Conservation (phyloP, 2,797 vertebrate species). For the Sarcoramphus papa region DNA sequence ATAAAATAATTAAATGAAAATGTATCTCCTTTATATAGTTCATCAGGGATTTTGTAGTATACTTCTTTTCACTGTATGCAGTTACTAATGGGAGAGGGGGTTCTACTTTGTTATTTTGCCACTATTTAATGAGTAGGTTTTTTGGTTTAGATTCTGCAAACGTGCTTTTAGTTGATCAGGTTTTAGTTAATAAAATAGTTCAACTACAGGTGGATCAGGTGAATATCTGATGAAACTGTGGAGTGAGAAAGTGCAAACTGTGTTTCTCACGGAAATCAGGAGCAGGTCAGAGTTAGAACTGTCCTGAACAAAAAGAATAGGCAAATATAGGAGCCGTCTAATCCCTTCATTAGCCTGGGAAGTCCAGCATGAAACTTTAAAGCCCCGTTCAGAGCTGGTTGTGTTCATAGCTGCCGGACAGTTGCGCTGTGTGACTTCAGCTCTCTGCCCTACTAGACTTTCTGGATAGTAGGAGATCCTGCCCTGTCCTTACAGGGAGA, state of each 20-base stretch:
- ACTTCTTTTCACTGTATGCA: neutral
- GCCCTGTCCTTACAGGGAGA: neutral
- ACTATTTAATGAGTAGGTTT: neutral
- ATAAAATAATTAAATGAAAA: conserved; percentile 1
- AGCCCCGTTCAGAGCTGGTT: fast-evolving
- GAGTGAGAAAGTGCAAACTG: neutral
- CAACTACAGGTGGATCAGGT: neutral
- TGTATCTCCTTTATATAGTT: neutral
- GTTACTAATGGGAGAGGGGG: neutral
- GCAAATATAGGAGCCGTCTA: neutral
- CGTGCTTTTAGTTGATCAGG: neutral
- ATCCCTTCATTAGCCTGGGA: neutral
- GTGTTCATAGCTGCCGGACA: neutral
- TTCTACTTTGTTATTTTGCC: neutral
- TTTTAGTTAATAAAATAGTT: neutral
- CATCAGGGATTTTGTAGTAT: neutral
- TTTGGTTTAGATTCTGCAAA: neutral
- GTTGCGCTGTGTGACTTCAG: neutral
- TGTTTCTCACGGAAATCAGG: neutral
- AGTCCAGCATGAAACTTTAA: neutral
- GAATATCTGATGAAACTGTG: neutral
- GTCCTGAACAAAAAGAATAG: neutral
- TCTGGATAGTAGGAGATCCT: neutral
- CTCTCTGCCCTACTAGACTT: neutral
- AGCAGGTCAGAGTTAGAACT: neutral